Evolutionary conservation across 2,888 invertebrate species (phyloP).

Genomic region (Ochlodes sylvanus): DNA sequence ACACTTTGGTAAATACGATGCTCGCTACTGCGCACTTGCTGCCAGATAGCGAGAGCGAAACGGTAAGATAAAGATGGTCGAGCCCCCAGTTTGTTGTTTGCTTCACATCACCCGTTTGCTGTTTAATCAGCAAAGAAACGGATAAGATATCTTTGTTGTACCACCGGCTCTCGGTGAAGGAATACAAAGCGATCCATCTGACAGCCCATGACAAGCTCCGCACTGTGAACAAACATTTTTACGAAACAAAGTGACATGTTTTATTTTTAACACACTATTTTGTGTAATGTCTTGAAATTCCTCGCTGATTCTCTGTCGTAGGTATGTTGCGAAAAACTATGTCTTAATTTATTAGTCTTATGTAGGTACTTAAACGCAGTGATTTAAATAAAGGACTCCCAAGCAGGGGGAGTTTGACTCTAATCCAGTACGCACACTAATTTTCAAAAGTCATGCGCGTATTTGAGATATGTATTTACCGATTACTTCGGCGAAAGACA

Average conservation of each 20-base stretch:
- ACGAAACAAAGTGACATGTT: conserved; percentile 27
- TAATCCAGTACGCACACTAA: too few species aligned
- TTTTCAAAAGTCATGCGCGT: too few species aligned
- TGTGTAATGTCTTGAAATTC: not conserved
- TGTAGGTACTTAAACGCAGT: too few species aligned
- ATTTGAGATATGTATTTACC: too few species aligned
- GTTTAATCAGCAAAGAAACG: conserved; percentile 56
- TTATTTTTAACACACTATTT: conserved; percentile 31
- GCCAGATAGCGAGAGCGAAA: conserved; percentile 45
- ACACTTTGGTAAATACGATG: not conserved
- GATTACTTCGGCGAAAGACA: too few species aligned
- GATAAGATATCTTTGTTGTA: conserved; percentile 48
- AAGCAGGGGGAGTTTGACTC: too few species aligned
- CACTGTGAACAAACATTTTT: conserved; percentile 46
- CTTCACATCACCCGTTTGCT: conserved; percentile 49
- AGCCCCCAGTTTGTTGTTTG: conserved; percentile 60
- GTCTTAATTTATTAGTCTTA: too few species aligned
- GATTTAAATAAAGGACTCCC: too few species aligned
- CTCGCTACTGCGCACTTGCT: conserved; percentile 52
- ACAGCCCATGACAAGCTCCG: conserved; percentile 40
- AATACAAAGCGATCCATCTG: conserved; percentile 43
- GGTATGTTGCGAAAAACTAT: not conserved
- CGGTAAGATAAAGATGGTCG: conserved; percentile 53
- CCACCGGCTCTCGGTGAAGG: conserved; percentile 35
- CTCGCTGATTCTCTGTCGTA: conserved; percentile 3